phyloP scores from a whole-genome alignment of 2,113 vertebrate genomes.

The Speoplatyrhinus poulsoni region DNA sequence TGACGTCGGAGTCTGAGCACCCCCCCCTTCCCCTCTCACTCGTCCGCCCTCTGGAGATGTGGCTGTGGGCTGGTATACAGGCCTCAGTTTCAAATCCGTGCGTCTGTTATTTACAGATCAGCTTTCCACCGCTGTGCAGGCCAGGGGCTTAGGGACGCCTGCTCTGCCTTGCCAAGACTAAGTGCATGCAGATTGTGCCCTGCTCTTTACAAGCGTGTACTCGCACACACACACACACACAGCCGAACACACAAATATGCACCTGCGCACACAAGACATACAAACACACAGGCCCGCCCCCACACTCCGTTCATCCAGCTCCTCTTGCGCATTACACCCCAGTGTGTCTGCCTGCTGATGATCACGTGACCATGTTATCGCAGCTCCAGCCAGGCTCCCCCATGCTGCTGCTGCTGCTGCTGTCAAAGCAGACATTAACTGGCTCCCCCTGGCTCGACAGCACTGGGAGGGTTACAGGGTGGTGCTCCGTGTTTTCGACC shows the following conservation, averaged over 20 bases:
- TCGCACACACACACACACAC: not conserved
- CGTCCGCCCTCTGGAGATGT: slow-evolving; percentile 61
- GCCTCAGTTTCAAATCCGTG: slow-evolving; percentile 73
- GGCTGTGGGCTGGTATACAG: slow-evolving; percentile 63
- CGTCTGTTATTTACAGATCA: slow-evolving; percentile 77
- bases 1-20: slow-evolving; percentile 53
- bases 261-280: not conserved
- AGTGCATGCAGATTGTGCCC: slow-evolving; percentile 73
- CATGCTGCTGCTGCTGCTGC: slow-evolving; percentile 39
- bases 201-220: slow-evolving; percentile 31
- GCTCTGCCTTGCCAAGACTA: slow-evolving; percentile 70
- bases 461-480: slow-evolving; percentile 48
- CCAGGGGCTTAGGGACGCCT: slow-evolving; percentile 67
- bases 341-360: slow-evolving; percentile 52
- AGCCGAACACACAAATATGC: not conserved
- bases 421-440: slow-evolving; percentile 54
- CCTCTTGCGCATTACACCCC: slow-evolving; percentile 44
- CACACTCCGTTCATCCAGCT: not conserved
- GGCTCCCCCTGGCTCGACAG: slow-evolving; percentile 35
- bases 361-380: slow-evolving; percentile 48
- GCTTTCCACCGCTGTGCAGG: slow-evolving; percentile 59
- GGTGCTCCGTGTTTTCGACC: not conserved
- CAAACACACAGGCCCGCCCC: not conserved
- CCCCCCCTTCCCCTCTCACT: no score
- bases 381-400: slow-evolving; percentile 34